Conservation (phyloP, 2,888 invertebrate genomes). For the Halocaridina rubra region DNA sequence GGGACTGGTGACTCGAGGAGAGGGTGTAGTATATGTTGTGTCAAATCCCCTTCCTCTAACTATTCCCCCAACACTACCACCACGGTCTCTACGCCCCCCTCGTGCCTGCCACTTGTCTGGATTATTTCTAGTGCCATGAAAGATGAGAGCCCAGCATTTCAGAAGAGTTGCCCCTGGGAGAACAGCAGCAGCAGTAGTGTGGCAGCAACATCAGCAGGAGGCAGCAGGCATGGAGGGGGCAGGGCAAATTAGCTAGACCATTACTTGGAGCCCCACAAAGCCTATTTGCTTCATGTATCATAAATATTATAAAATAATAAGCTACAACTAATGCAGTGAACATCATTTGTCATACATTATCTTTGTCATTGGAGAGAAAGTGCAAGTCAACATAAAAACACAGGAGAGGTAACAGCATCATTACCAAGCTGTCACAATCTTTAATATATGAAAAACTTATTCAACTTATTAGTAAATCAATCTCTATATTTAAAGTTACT, state of each 20-base stretch:
- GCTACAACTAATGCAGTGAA: too few species aligned
- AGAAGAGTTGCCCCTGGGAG: constrained; percentile 48
- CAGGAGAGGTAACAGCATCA: too few species aligned
- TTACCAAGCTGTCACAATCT: too few species aligned
- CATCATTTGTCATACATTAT: not conserved
- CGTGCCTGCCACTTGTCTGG: constrained; percentile 51
- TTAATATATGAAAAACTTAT: too few species aligned
- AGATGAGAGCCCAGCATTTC: constrained; percentile 51
- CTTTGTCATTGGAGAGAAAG: not conserved
- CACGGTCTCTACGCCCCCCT: constrained; percentile 41
- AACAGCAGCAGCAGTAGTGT: constrained; percentile 26
- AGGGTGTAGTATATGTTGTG: constrained; percentile 23
- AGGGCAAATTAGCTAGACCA: constrained; percentile 56
- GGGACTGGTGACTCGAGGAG: constrained; percentile 6
- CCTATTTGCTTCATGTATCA: too few species aligned
- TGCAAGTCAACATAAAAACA: not conserved
- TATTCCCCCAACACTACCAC: constrained; percentile 30
- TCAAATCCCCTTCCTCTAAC: not conserved
- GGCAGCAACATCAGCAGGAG: constrained; percentile 34
- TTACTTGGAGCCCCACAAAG: not conserved
- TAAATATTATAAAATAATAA: too few species aligned
- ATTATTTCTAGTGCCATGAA: constrained; percentile 58
- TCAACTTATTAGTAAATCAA: too few species aligned
- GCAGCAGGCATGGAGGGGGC: constrained; percentile 46
- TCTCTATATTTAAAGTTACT: too few species aligned